phyloP scores from a whole-genome alignment of 2,113 vertebrate species.

The Callithrix jacchus region DNA sequence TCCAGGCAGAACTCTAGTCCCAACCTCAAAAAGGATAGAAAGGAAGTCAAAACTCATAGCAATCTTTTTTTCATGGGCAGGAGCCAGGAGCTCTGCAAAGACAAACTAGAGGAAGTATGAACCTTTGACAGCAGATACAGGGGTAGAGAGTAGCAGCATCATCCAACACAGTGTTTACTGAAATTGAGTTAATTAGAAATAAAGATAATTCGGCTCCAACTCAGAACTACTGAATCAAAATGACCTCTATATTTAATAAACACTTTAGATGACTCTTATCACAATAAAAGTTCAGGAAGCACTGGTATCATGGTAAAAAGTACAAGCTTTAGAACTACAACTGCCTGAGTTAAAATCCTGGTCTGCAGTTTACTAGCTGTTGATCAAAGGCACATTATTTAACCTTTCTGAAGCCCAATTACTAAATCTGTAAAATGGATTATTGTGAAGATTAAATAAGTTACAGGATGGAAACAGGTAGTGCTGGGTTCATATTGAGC shows the following conservation, averaged over 20 bases:
- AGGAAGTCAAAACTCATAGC: slow-evolving; percentile 53
- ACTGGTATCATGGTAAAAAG: not conserved
- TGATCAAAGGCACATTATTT: not conserved
- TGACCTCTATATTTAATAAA: not conserved
- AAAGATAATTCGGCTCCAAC: not conserved
- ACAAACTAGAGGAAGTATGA: not conserved
- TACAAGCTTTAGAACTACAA: not conserved
- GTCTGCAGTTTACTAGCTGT: not conserved
- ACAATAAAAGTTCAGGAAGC: not conserved
- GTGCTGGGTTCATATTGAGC: not conserved
- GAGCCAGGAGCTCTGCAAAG: slow-evolving; percentile 47
- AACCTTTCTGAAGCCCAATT: not conserved
- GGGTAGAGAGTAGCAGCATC: not conserved
- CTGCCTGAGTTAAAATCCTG: not conserved
- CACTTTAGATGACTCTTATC: not conserved
- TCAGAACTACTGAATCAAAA: not conserved
- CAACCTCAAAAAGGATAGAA: slow-evolving; percentile 50
- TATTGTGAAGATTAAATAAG: not conserved
- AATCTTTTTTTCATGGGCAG: not conserved
- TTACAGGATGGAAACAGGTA: not conserved
- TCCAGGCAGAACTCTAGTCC: slow-evolving; percentile 64
- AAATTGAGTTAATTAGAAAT: not conserved
- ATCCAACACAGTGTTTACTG: not conserved
- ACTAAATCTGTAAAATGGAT: not conserved
- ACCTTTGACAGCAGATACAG: not conserved